Evolutionary conservation across 1,140 invertebrate species (phyloP), one percentile per base, ranked within the genome.

Genomic region (Leguminivora glycinivorella): DNA sequence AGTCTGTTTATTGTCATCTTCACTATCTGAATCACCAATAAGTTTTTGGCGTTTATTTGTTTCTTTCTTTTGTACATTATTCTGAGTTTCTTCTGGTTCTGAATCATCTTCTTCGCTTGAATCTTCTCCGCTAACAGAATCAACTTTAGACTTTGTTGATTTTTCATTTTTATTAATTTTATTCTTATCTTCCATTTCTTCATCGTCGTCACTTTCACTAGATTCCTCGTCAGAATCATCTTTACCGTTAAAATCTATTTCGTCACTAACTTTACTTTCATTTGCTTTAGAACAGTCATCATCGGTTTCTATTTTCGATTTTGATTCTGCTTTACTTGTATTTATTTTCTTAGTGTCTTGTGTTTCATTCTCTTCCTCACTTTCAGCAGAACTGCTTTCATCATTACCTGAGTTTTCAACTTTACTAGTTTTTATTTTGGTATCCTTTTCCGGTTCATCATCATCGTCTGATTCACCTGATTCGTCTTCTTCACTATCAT

Each of bases 401-500:
- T 76, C 58, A 47, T 72, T 67, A 56, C 75, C 68, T 56, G 73
- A 70, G 43, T 72, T 72, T 38, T 47, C 66, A 22, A 78, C 24
- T 72, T 75, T 70, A 67, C 73, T 72, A 52, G 75, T 68, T 74
- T 78, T 68, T 40, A 69, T 71, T 69, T 84, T 75, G 70, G 70
- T 79, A 67, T 84, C 75, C 29, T 75, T 56, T 69, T 88, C 75
- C 71, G 88, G 73, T 82, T 89, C 85, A 67, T 85, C 77, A 70
- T 76, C 76, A 72, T 83, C 77, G 43, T 77, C 68, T 75, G 72
- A 47, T 63, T 68, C 38, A 29, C 56, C 52, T 70, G 40, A 47
- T 60, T 76, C 67, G 56, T 69, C 68, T 7, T 43, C 26, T 7
- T 26, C 68, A 17, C 26, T 75, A 26, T 58, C 56, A 67, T 68